Conservation (phyloP, 1,140 invertebrate species). For the Euura saliciscinereae region DNA sequence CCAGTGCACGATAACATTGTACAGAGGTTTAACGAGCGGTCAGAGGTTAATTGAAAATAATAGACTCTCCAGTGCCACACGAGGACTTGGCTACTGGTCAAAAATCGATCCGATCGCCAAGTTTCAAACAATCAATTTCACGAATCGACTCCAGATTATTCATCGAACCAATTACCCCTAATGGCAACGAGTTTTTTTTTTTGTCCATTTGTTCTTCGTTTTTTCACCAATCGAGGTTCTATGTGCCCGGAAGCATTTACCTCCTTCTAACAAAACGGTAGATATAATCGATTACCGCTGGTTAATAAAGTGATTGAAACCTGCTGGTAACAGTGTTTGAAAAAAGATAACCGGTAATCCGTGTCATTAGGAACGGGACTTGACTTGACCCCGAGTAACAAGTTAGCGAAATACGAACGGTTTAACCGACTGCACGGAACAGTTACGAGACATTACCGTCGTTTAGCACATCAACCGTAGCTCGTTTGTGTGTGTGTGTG, state of each 20-base stretch:
- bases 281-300: neutral
- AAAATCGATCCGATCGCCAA: neutral
- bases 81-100: neutral
- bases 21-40: neutral
- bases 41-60: slow-evolving; percentile 5
- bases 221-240: too few relatives aligned
- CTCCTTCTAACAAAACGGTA: neutral
- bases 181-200: neutral
- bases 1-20: too few relatives aligned
- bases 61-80: neutral
- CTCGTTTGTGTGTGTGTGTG: too few relatives aligned
- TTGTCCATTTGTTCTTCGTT: too few relatives aligned
- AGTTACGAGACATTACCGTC: neutral
- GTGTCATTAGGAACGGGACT: neutral
- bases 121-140: neutral
- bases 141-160: neutral
- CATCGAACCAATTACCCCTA: neutral
- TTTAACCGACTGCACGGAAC: neutral
- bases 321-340: neutral
- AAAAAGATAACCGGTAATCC: neutral
- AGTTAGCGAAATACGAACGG: neutral
- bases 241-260: neutral
- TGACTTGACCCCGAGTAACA: neutral
- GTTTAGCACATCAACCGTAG: neutral
- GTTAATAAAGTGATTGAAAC: neutral